Evolutionary conservation across 2,113 vertebrate species (phyloP).

Genomic region (Xerus inauris): DNA sequence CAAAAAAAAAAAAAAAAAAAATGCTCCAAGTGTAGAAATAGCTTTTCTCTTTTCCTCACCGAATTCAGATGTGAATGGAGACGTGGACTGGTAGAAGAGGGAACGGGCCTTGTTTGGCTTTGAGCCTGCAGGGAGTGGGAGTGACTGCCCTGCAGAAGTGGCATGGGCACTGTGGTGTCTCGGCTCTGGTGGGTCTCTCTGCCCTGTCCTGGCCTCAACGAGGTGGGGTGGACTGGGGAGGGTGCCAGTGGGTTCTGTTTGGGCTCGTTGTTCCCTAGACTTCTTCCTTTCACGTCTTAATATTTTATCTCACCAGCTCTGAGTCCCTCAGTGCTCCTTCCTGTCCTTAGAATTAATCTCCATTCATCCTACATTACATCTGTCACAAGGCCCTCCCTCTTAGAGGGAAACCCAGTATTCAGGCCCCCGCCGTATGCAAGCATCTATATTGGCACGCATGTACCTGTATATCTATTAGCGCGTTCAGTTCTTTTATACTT

Average conservation of each 20-base stretch:
- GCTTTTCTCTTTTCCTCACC: background rate
- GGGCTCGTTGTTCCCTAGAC: background rate
- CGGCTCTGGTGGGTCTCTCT: background rate
- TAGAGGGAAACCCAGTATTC: rapidly evolving
- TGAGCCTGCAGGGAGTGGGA: background rate
- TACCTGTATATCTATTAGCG: background rate
- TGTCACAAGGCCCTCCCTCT: background rate
- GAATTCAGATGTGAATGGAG: background rate
- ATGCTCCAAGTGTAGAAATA: background rate
- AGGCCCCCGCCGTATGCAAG: background rate
- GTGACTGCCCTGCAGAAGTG: background rate
- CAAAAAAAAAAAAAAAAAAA: too few species aligned
- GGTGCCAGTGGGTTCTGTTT: background rate
- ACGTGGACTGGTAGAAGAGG: background rate
- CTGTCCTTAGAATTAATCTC: background rate
- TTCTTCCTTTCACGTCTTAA: background rate
- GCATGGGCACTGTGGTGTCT: background rate
- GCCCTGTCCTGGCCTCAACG: rapidly evolving
- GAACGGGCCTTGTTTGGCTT: background rate
- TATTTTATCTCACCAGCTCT: background rate
- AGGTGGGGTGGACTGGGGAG: rapidly evolving
- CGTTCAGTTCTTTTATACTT: background rate
- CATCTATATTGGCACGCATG: rapidly evolving
- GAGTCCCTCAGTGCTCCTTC: background rate
- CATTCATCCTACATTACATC: background rate